A percentile compares a stretch with the other conserved stretches of the same genome.
These are phyloP conservation scores for Nemotelus pantherinus DNA, from an alignment of 2,888 invertebrate species.

Conservation along the genomic window DNA sequence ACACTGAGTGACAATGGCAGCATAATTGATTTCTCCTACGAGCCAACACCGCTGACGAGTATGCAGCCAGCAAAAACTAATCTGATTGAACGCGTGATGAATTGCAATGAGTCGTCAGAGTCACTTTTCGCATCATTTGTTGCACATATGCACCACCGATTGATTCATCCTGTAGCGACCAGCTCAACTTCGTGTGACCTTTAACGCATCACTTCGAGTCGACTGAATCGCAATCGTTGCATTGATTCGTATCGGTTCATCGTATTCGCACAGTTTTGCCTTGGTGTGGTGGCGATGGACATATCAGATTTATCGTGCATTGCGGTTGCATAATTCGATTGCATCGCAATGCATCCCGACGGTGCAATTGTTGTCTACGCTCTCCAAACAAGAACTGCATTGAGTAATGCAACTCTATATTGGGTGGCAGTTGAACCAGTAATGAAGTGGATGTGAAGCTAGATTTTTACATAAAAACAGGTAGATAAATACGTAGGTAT, in stretches of 20 bases:
- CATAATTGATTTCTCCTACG: conserved; percentile 29
- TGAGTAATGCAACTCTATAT: not conserved
- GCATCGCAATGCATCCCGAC: not conserved
- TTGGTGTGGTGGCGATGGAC: conserved; percentile 11
- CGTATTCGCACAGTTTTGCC: conserved; percentile 14
- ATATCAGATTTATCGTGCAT: conserved; percentile 14
- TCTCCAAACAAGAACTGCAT: not conserved
- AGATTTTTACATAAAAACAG: too few relatives aligned
- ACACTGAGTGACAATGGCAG: conserved; percentile 22
- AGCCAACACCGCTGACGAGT: too few relatives aligned
- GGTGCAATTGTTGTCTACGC: conserved; percentile 26
- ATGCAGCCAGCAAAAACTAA: not conserved
- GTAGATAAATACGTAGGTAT: too few relatives aligned
- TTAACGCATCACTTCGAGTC: conserved; percentile 47
- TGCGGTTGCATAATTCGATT: conserved; percentile 43
- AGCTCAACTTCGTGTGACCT: conserved; percentile 43
- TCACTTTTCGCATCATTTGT: conserved; percentile 30
- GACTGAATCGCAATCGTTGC: not conserved
- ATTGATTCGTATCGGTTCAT: not conserved
- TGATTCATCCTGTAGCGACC: not conserved
- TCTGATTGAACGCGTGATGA: conserved; percentile 39
- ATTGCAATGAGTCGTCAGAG: conserved; percentile 12
- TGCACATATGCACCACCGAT: conserved; percentile 10
- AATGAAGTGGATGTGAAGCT: too few relatives aligned
- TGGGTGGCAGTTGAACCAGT: too few relatives aligned